Base-by-base conservation (phyloP, 2,888 invertebrate species). In the Diaprepes abbreviatus region DNA sequence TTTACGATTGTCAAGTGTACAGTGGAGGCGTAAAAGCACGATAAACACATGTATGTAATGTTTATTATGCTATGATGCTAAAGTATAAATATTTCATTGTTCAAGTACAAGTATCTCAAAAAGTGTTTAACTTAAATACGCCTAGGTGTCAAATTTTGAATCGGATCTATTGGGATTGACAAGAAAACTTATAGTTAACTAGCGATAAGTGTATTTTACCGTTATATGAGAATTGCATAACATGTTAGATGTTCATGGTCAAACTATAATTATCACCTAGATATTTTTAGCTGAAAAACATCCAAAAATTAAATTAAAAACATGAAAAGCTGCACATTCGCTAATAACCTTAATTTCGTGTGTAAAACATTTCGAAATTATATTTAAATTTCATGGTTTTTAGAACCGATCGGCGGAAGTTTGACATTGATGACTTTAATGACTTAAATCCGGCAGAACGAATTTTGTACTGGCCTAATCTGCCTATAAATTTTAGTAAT, bases 251-350 rank as follows among this genome's bases (percentile, higher is more conserved):
- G 7, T 50, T 50, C 48, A 50, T 28, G 28, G 28, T 14, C 48
- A 28, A 24, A 19, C 24, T 43, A 16, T 50, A 50, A 50, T 50
- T 50, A 50, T 50, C 28, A 16, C 48, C 28, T 45, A 16, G 48
- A 21, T 50, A 50, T 50, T 50, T 50, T 50, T 50, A 50, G 28
- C 14, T n/a, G 28, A 21, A 50, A 50, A 50, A 50, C 48, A 50
- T 50, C 48, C 48, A 14, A 14, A 50, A 50, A 50, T 50, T 28
- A 50, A 50, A 50, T 28, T 50, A 50, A 21, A 12, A 50, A 16
- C 48, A 12, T 16, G 28, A 50, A 50, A 9, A 50, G 14, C 16
- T 50, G 48, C 48, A 50, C 48, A 28, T 28, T 50, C 48, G 16
- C 5, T 50, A 28, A 28, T 28, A 50, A 50, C 48, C 48, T 28